phyloP scores from a whole-genome alignment of 2,888 invertebrate genomes.

The Callinectes sapidus region DNA sequence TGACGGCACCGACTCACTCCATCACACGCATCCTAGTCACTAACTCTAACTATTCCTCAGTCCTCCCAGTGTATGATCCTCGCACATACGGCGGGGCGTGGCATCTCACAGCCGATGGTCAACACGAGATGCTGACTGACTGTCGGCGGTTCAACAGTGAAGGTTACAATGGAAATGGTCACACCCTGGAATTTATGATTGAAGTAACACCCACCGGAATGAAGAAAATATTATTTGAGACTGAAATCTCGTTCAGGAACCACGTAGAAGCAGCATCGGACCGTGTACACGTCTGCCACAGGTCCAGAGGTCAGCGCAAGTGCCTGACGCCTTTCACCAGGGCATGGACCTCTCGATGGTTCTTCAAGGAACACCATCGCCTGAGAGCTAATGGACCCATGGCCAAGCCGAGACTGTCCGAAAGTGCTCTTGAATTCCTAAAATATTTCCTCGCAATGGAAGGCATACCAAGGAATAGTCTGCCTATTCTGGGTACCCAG shows the following conservation, averaged over 20 bases:
- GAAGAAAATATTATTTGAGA: slow-evolving; percentile 28
- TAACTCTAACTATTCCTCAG: slow-evolving; percentile 38
- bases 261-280: slow-evolving; percentile 27
- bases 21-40: slow-evolving; percentile 48
- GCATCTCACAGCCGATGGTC: slow-evolving; percentile 16
- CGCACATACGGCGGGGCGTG: slow-evolving; percentile 43
- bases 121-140: neutral
- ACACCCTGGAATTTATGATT: slow-evolving; percentile 60
- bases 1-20: slow-evolving; percentile 41
- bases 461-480: neutral
- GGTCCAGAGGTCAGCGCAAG: neutral
- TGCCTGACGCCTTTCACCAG: slow-evolving; percentile 52
- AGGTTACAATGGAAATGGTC: slow-evolving; percentile 45
- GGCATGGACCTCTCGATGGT: neutral
- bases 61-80: slow-evolving; percentile 47
- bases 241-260: slow-evolving; percentile 52
- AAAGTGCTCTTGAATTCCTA: slow-evolving; percentile 5
- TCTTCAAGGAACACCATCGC: slow-evolving; percentile 32
- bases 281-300: slow-evolving; percentile 27
- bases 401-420: slow-evolving; percentile 44
- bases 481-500: neutral
- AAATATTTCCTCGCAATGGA: slow-evolving; percentile 17
- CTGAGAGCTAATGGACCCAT: neutral
- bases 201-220: slow-evolving; percentile 45
- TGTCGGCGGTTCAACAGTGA: slow-evolving; percentile 53